Conservation (phyloP, 30 jellyfish, hydroid and myxozoan genomes). For the Hydractinia echinata region DNA sequence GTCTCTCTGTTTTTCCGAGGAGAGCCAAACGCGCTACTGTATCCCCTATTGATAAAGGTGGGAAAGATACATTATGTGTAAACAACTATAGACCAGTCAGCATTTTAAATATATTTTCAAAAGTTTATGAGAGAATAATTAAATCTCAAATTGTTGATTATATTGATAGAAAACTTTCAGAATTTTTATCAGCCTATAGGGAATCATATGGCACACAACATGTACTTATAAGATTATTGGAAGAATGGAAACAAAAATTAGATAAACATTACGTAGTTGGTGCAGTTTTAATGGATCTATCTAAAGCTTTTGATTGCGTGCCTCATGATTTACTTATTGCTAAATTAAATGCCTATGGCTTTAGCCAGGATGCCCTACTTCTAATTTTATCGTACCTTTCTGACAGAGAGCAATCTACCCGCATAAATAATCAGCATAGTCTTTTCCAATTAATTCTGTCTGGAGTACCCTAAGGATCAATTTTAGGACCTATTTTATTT, state of each 20-base stretch:
- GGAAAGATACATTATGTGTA: conserved; percentile 21
- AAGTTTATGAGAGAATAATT: conserved; percentile 17
- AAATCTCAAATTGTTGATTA: conserved; percentile 6
- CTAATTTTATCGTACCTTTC: not conserved
- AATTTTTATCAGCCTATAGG: conserved; percentile 31
- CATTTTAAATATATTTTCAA: conserved; percentile 21
- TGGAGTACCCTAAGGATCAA: conserved; percentile 47
- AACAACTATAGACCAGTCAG: conserved; percentile 35
- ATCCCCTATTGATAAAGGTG: conserved; percentile 40
- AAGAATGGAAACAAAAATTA: no score
- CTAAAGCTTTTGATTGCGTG: no score
- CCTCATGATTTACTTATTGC: conserved; percentile 21
- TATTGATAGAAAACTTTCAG: conserved; percentile 11
- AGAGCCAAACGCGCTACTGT: conserved; percentile 39
- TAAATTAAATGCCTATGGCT: conserved; percentile 31
- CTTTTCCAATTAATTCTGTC: conserved; percentile 37
- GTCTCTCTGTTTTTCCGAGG: conserved; percentile 20
- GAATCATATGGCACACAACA: conserved; percentile 29
- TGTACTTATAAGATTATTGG: not conserved
- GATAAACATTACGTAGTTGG: conserved; percentile 11
- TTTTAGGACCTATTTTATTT: conserved; percentile 43
- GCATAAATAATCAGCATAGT: conserved; percentile 30
- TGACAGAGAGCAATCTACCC: conserved; percentile 21
- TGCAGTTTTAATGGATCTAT: conserved; percentile 24
- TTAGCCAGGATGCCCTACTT: conserved; percentile 7